Evolutionary conservation across 2,888 invertebrate species (phyloP), one percentile per base, ranked within the genome.

Genomic region (Scaptomyza cyrtandrae): DNA sequence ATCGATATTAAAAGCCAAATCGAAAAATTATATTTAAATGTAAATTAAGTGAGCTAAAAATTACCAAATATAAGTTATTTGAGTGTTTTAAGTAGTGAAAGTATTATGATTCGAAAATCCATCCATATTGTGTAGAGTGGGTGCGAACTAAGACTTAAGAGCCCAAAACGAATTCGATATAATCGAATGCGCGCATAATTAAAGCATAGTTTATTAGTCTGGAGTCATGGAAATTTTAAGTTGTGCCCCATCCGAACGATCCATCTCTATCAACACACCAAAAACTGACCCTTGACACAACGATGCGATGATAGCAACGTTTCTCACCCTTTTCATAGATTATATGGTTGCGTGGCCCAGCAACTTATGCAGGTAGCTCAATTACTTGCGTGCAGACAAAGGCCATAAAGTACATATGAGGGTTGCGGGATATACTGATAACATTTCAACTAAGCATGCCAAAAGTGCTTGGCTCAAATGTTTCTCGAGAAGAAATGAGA

Each of bases 81-180:
- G 62, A 74, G 71, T 87, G 86, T 75, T 69, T 88, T 82, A 75
- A 77, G 71, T 55, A 89, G 90, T 85, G 90, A 88, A 88, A 89
- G 90, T 82, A 71, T 63, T 46, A 46, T 56, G 60, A 53, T 48
- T 46, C 49, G 33, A 52, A 54, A 27, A 35, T 37, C 37, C 29
- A 64, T 46, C 19, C 39, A 49, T 35, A 45, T 41, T 19, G 27
- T 27, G 44, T 14, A 48, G 54, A 84, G 85, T 85, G 82, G 85
- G 78, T 80, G 84, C 60, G 49, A 74, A 80, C 54, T 50, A 24
- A 6, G 44, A 46, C 61, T 68, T 58, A 52, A 48, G n/a, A 35
- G 41, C 33, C 13, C 49, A n/a, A 27, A 52, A 39, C 37, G 49
- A 65, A 33, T 45, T 44, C 53, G 44, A 52, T 14, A 53, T 19